Percentiles rank a stretch among this genome's conserved stretches.
Conservation (phyloP, 2,797 vertebrate species). For the Phoebastria nigripes region DNA sequence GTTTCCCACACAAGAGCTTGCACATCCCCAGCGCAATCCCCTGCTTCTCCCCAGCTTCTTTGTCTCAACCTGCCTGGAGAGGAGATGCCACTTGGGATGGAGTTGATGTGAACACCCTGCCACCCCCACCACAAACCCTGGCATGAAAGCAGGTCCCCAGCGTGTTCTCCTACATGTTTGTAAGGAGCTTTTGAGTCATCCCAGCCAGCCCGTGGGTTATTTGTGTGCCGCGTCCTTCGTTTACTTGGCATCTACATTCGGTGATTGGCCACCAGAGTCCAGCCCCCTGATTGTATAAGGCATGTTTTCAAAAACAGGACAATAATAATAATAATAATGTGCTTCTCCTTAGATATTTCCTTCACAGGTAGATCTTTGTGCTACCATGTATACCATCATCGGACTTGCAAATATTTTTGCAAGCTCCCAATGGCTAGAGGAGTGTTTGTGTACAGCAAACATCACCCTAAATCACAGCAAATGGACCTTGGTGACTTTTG, state of each 20-base stretch:
- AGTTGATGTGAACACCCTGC: not conserved
- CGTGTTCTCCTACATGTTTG: not conserved
- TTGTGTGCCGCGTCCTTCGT: not conserved
- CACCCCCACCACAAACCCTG: not conserved
- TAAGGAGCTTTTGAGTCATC: not conserved
- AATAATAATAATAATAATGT: not conserved
- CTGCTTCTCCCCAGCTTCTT: not conserved
- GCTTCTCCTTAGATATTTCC: not conserved
- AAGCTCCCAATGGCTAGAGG: not conserved
- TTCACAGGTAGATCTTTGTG: not conserved
- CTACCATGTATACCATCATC: accelerated
- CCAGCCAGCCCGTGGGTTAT: not conserved
- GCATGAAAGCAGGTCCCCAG: not conserved
- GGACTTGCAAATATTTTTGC: not conserved
- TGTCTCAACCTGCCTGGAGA: not conserved
- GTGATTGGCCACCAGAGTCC: not conserved
- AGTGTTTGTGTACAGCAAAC: not conserved
- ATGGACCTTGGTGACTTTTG: not conserved
- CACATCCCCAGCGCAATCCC: not conserved
- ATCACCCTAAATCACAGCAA: not conserved
- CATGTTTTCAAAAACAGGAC: not conserved
- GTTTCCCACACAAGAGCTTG: not conserved
- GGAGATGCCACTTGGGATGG: not conserved
- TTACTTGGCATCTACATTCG: not conserved
- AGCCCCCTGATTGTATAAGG: not conserved